A percentile compares a stretch with the other conserved stretches of the same genome.
Evolutionary conservation across 2,113 vertebrate genomes (phyloP).

Genomic region (Piprites chloris): DNA sequence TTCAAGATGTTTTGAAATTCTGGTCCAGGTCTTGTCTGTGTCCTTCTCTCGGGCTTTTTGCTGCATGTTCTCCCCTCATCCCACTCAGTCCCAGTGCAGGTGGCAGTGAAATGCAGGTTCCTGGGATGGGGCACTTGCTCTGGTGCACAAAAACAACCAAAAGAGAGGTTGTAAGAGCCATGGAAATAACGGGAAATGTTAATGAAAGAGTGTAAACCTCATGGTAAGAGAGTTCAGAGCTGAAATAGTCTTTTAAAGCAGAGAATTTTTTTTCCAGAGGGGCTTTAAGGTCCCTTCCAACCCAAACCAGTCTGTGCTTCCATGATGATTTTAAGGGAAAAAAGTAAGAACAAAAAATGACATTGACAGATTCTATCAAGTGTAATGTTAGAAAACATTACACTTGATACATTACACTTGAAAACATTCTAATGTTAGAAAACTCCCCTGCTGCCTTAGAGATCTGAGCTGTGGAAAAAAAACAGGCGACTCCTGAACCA

Average conservation of each 20-base stretch:
- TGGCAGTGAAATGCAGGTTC: neutral
- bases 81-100: neutral
- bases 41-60: neutral
- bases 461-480: neutral
- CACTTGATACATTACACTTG: too few relatives aligned
- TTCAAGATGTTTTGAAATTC: neutral
- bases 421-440: too few relatives aligned
- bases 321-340: neutral
- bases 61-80: neutral
- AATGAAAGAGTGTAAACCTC: neutral
- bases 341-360: neutral
- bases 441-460: neutral
- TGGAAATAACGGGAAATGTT: neutral
- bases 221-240: neutral
- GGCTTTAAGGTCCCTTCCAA: neutral
- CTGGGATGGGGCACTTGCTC: neutral
- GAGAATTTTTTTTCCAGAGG: neutral
- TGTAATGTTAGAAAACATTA: too few relatives aligned
- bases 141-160: neutral
- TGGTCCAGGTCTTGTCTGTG: neutral
- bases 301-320: neutral
- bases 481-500: neutral
- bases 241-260: neutral
- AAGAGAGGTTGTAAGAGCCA: too few relatives aligned
- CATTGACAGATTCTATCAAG: neutral